These are phyloP conservation scores for Agrotis ipsilon DNA, from an alignment of 2,888 invertebrate species.

Conservation along the genomic window DNA sequence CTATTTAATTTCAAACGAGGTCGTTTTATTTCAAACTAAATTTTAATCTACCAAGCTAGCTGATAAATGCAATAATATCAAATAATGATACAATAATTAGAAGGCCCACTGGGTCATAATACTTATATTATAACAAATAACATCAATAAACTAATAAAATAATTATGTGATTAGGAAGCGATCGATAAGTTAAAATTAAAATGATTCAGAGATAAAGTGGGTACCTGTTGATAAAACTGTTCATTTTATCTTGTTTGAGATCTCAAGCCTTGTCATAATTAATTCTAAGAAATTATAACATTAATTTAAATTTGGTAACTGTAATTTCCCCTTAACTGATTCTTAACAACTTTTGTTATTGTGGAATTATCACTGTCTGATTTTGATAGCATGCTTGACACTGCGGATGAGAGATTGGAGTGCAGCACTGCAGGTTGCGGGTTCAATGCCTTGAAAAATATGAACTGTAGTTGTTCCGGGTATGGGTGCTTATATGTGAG, in stretches of 20 bases:
- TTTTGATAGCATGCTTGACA: too few species aligned
- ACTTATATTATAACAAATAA: constrained; percentile 9
- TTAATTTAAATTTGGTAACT: background rate
- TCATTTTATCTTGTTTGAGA: constrained; percentile 7
- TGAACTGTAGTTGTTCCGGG: too few species aligned
- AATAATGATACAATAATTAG: constrained; percentile 6
- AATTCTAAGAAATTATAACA: background rate
- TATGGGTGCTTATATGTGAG: too few species aligned
- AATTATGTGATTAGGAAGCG: constrained; percentile 31
- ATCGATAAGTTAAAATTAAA: constrained; percentile 22
- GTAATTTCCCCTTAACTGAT: background rate
- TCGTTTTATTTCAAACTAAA: background rate
- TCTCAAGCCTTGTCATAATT: constrained; percentile 13
- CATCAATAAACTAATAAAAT: constrained; percentile 38
- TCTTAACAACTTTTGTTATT: too few species aligned
- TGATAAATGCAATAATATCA: constrained; percentile 5
- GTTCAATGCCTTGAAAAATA: too few species aligned
- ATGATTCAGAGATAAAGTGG: constrained; percentile 20
- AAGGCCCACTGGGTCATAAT: background rate
- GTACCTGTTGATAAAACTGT: constrained; percentile 8
- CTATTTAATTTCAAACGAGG: background rate
- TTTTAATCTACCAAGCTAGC: constrained; percentile 1
- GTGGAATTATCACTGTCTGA: too few species aligned
- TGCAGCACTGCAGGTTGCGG: too few species aligned
- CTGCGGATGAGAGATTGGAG: too few species aligned